Conservation (phyloP, 2,113 vertebrate species). For the Podilymbus podiceps region DNA sequence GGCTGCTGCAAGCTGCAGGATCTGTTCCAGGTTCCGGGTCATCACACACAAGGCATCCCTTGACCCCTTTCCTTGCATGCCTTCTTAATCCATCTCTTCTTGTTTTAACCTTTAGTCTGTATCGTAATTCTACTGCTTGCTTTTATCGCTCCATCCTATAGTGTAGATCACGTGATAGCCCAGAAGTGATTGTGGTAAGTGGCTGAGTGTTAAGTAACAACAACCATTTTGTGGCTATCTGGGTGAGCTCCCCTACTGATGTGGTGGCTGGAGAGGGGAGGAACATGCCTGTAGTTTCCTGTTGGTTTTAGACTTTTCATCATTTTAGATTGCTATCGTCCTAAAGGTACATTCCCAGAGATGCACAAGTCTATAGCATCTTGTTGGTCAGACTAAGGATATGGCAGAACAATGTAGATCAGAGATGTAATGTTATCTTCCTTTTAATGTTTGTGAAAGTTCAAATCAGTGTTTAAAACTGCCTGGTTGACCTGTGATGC, state of each 20-base stretch:
- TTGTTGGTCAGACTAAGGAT: neutral
- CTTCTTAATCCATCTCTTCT: neutral
- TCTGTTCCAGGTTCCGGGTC: conserved; percentile 35
- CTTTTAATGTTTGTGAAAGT: neutral
- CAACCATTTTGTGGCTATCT: neutral
- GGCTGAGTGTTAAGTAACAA: neutral
- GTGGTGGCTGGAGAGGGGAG: neutral
- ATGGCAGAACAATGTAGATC: neutral
- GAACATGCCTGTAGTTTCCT: neutral
- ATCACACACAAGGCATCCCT: neutral
- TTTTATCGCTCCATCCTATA: neutral
- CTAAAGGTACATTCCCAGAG: neutral
- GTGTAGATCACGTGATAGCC: neutral
- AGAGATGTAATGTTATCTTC: neutral
- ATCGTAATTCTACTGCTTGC: neutral
- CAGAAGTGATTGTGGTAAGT: neutral
- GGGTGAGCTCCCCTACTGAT: neutral
- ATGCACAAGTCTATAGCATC: neutral
- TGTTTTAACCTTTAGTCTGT: conserved; percentile 4
- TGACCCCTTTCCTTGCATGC: neutral
- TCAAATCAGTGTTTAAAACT: neutral
- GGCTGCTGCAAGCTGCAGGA: neutral
- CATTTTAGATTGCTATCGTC: neutral
- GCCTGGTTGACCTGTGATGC: neutral
- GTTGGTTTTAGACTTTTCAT: neutral